phyloP scores from a whole-genome alignment of 2,113 vertebrate species.

The Irena cyanogastra region DNA sequence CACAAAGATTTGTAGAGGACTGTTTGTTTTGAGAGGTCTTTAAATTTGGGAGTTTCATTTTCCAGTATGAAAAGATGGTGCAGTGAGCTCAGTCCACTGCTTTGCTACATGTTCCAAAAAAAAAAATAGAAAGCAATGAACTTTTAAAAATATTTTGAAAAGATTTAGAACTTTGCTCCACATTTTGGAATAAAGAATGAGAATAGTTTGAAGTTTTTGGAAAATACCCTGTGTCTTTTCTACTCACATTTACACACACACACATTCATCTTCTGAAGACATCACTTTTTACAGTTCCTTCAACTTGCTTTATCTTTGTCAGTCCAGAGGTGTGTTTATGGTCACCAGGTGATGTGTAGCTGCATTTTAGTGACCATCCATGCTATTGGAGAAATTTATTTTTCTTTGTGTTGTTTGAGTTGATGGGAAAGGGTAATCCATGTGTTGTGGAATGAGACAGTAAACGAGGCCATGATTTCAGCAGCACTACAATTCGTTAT shows the following conservation, averaged over 20 bases:
- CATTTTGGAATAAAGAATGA: background rate
- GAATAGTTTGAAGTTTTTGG: background rate
- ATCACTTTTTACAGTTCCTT: rapidly evolving
- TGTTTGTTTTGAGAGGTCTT: background rate
- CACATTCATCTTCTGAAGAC: background rate
- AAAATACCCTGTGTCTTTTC: background rate
- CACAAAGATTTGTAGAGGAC: background rate
- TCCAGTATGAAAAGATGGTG: background rate
- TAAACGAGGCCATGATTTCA: background rate
- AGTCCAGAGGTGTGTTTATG: background rate
- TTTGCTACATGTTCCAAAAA: background rate
- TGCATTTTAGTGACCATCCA: background rate
- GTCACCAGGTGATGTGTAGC: background rate
- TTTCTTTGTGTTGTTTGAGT: background rate
- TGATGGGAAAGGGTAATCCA: background rate
- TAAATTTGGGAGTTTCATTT: background rate
- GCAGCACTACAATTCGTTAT: background rate
- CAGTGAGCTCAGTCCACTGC: background rate
- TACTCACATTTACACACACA: rapidly evolving
- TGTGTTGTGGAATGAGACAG: background rate
- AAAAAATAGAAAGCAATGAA: rapidly evolving
- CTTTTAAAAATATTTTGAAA: background rate
- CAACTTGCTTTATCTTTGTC: background rate
- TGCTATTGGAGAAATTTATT: background rate
- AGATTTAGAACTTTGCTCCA: rapidly evolving